phyloP scores from a whole-genome alignment of 1,140 invertebrate species.

The Drosophila mayri region DNA sequence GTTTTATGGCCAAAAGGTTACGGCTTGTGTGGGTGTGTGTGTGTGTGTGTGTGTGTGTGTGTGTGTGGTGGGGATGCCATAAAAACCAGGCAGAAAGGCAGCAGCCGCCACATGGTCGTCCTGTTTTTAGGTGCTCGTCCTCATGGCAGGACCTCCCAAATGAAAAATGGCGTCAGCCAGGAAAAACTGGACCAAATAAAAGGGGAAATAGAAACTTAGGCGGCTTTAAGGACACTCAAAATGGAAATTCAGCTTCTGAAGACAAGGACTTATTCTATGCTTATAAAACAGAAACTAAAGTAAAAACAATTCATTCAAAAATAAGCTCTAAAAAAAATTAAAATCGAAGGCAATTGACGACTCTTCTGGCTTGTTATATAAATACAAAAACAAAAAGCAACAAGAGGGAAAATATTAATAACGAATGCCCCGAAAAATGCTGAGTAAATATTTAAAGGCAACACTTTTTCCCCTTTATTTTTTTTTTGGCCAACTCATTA shows the following conservation, averaged over 20 bases:
- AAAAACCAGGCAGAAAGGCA: constrained; percentile 69
- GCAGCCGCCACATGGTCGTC: constrained; percentile 62
- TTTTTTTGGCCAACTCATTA: constrained; percentile 71
- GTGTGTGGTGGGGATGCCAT: constrained; percentile 43
- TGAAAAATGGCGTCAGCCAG: constrained; percentile 75
- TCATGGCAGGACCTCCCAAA: constrained; percentile 21
- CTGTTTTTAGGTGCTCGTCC: constrained; percentile 72
- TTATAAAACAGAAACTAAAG: background rate
- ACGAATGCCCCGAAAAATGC: constrained; percentile 66
- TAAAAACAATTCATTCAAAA: background rate
- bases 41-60: constrained; percentile 4
- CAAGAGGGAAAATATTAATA: constrained; percentile 29
- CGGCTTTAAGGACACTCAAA: constrained; percentile 12
- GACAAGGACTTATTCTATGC: background rate
- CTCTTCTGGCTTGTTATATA: constrained; percentile 48
- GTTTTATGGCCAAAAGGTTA: constrained; percentile 79
- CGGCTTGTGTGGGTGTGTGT: constrained; percentile 20
- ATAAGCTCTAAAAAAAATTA: background rate
- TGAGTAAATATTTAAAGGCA: constrained; percentile 78
- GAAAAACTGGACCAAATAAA: constrained; percentile 52
- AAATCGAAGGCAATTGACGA: constrained; percentile 57
- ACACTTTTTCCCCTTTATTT: constrained; percentile 20
- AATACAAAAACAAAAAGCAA: constrained; percentile 40
- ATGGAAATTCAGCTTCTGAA: background rate
- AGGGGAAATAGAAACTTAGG: background rate